These are phyloP conservation scores for Hybognathus amarus DNA, from an alignment of 2,797 vertebrate genomes.

Conservation along the genomic window DNA sequence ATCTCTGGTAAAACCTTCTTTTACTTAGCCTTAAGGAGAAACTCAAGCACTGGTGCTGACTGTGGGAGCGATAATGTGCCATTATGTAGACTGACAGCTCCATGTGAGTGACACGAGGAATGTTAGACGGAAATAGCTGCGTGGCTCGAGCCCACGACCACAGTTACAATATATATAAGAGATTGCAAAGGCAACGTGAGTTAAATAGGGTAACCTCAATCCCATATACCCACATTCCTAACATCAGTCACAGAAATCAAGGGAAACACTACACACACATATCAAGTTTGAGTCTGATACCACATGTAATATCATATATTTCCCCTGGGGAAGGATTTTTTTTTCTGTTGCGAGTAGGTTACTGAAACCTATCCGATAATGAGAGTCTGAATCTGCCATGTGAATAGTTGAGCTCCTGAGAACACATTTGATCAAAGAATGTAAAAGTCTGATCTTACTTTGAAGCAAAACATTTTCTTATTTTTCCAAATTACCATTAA, in stretches of 20 bases:
- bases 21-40: constrained; percentile 21
- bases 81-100: constrained; percentile 16
- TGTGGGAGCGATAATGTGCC: constrained; percentile 16
- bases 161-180: constrained; percentile 24
- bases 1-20: constrained; percentile 20
- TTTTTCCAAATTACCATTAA: too few species aligned
- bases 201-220: constrained; percentile 26
- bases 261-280: constrained; percentile 9
- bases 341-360: constrained; percentile 63
- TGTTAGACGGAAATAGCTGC: background rate
- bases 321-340: constrained; percentile 58
- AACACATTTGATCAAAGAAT: constrained; percentile 7
- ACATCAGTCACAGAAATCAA: constrained; percentile 34
- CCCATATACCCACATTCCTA: constrained; percentile 33
- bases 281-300: constrained; percentile 63
- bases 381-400: background rate
- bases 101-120: constrained; percentile 24
- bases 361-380: constrained; percentile 64
- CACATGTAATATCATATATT: constrained; percentile 69
- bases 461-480: too few species aligned
- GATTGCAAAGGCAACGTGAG: background rate
- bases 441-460: background rate
- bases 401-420: constrained; percentile 12
- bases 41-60: constrained; percentile 8
- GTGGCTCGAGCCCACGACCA: constrained; percentile 19